phyloP scores from a whole-genome alignment of 2,888 invertebrate species.

The Athalia rosae region DNA sequence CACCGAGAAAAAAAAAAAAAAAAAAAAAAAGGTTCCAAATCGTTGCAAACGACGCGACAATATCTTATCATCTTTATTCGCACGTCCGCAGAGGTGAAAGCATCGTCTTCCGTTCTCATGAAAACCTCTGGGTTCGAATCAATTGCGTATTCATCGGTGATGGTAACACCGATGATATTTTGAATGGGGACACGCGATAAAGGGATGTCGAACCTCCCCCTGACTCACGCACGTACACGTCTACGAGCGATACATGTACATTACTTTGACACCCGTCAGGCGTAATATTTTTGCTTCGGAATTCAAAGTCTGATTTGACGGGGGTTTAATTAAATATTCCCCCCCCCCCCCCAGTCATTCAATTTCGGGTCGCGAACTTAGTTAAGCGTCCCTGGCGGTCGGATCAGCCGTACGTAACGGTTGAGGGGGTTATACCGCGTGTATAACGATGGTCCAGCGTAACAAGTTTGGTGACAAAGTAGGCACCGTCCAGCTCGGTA shows the following conservation, averaged over 20 bases:
- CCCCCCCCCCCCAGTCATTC: slow-evolving; percentile 40
- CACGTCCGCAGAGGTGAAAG: background rate
- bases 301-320: slow-evolving; percentile 37
- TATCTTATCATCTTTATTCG: too few species aligned
- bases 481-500: slow-evolving; percentile 28
- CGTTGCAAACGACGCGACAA: too few species aligned
- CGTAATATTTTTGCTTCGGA: slow-evolving; percentile 24
- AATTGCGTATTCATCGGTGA: background rate
- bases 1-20: too few species aligned
- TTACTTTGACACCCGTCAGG: background rate
- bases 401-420: slow-evolving; percentile 42
- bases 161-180: background rate
- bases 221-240: background rate
- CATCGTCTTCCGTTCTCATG: background rate
- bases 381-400: slow-evolving; percentile 43
- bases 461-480: slow-evolving; percentile 45
- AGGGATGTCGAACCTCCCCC: background rate
- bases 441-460: slow-evolving; percentile 36
- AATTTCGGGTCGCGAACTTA: slow-evolving; percentile 44
- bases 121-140: background rate
- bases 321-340: slow-evolving; percentile 45
- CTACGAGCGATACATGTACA: background rate
- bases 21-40: too few species aligned
- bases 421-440: slow-evolving; percentile 38
- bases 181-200: background rate